Percentiles rank a stretch among this genome's conserved stretches.
Conservation (phyloP, 2,888 invertebrate species). For the Microchrysa polita region DNA sequence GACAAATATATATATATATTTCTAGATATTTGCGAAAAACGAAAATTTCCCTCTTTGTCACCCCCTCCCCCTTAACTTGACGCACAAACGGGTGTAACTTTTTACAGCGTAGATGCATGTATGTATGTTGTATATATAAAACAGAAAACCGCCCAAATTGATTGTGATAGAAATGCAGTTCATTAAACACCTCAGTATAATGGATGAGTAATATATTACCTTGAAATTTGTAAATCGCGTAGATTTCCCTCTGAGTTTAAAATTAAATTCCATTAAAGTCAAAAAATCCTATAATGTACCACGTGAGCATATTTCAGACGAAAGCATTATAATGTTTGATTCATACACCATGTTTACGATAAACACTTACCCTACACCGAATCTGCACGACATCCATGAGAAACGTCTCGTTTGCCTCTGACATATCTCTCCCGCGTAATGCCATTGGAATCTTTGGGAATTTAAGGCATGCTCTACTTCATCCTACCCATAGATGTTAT, state of each 20-base stretch:
- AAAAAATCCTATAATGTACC: constrained; percentile 33
- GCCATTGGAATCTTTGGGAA: constrained; percentile 45
- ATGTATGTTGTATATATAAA: no score
- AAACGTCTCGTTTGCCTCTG: constrained; percentile 47
- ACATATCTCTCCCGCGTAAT: constrained; percentile 46
- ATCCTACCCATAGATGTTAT: constrained; percentile 13
- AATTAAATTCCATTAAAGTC: constrained; percentile 49
- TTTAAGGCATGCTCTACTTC: constrained; percentile 47
- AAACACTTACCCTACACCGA: constrained; percentile 34
- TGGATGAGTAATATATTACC: constrained; percentile 15
- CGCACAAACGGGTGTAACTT: no score
- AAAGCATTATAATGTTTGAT: constrained; percentile 35
- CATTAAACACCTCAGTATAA: neutral
- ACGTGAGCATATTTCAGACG: constrained; percentile 39
- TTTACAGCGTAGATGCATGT: no score
- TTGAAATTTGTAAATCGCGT: constrained; percentile 8
- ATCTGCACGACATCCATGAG: neutral
- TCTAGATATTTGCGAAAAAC: no score
- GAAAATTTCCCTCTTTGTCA: no score
- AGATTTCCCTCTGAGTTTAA: constrained; percentile 42
- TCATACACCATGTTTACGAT: constrained; percentile 34
- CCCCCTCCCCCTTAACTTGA: no score
- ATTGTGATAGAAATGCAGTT: no score
- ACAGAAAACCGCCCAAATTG: no score
- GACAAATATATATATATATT: no score